Base-by-base conservation (phyloP, 1,140 invertebrate genomes). In the Bombus breviceps region DNA sequence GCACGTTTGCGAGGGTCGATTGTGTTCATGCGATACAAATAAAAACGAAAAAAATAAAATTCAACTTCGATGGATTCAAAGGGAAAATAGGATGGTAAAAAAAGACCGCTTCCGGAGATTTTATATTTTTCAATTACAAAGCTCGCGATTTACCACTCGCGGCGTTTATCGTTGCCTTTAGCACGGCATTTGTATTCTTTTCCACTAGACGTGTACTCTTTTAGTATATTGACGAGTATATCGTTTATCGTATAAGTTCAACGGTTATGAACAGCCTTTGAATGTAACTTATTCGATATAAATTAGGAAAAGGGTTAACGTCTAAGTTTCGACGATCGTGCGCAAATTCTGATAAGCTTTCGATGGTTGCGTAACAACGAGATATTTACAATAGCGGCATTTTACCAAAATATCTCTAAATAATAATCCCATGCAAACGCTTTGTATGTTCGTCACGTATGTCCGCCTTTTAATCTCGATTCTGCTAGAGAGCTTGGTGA, bases 1-100 rank as follows among this genome's bases (percentile, higher is more conserved):
- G 47, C 75, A 68, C 28, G 78, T 62, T 18, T 62, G 59, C 39
- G 86, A 78, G 75, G 41, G n/a, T 64, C 75, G 37, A 77, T 18
- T 34, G 66, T 68, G 34, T 37, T 68, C 9, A 13, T 10, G 64
- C 41, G 28, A 76, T 39, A 77, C n/a, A n/a, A 32, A 37, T 3
- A 10, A 28, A 76, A 75, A 32, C 0, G 10, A 53, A 53, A 25
- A 9, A 37, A 1, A 37, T 13, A 37, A 37, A 74, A 34, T 32
- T 32, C 28, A 77, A 28, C 25, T 62, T 77, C 22, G 15, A 28
- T 5, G 25, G 18, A 53, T 6, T 53, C 47, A 22, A 53, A 53
- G 18, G 1, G 47, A n/a, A n/a, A n/a, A 62, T 12, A 62, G 59
- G 28, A 62, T 5, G 10, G 10, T 4, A 13, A 62, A 62, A 62